Evolutionary conservation across 2,797 vertebrate genomes (phyloP).

Genomic region (Threskiornis aethiopicus): DNA sequence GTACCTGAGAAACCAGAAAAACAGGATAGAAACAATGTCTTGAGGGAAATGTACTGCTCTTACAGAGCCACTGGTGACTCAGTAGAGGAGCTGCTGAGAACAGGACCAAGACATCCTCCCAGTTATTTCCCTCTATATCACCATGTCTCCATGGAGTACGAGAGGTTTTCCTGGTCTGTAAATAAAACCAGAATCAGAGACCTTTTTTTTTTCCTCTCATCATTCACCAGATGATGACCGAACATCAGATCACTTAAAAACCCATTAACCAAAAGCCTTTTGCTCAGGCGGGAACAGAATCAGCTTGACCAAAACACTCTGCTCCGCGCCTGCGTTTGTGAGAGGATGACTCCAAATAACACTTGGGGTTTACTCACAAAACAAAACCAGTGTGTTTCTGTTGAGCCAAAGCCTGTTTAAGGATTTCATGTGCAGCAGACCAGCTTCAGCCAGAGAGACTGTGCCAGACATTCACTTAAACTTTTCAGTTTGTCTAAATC

Average conservation of each 20-base stretch:
- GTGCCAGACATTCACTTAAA: neutral
- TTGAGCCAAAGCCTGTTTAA: conserved; percentile 18
- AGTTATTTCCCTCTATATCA: neutral
- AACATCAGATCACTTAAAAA: conserved; percentile 17
- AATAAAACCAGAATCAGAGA: neutral
- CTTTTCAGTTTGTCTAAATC: conserved; percentile 3
- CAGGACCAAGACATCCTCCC: neutral
- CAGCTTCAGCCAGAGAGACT: neutral
- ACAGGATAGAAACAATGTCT: neutral
- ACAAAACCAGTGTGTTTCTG: conserved; percentile 36
- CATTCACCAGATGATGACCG: neutral
- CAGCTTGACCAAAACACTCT: conserved; percentile 1
- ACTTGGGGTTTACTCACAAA: conserved; percentile 45
- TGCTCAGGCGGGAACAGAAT: neutral
- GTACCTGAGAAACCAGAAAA: conserved; percentile 60
- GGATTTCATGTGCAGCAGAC: neutral
- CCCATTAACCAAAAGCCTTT: conserved; percentile 1
- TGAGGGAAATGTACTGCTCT: neutral
- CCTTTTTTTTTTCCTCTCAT: neutral
- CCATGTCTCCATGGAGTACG: fast-evolving
- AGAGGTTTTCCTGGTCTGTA: neutral
- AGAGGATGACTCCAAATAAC: conserved; percentile 31
- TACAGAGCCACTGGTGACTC: neutral
- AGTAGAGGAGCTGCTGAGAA: neutral
- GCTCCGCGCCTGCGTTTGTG: neutral